Conservation (phyloP, 2,113 vertebrate species). For the Pseudorectes ferrugineus region DNA sequence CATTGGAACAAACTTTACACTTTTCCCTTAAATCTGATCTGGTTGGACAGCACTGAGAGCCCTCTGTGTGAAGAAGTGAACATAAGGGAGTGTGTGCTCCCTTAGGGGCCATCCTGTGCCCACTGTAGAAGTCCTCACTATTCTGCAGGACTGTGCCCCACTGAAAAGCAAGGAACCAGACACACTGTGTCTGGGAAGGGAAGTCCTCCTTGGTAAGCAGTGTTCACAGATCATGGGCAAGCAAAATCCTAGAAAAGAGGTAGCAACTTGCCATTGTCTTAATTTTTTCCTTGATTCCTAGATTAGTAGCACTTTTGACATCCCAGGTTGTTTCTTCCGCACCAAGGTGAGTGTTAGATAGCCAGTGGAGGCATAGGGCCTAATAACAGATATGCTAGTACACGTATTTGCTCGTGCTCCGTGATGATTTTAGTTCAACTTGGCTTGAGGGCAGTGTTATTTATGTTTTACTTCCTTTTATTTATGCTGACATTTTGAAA, state of each 20-base stretch:
- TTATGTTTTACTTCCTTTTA: not conserved
- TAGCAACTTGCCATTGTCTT: not conserved
- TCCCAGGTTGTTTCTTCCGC: not conserved
- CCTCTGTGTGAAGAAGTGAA: not conserved
- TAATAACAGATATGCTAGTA: not conserved
- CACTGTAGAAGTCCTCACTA: not conserved
- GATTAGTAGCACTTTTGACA: not conserved
- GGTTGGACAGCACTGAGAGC: not conserved
- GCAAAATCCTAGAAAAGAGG: not conserved
- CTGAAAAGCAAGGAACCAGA: not conserved
- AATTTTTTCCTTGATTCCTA: not conserved
- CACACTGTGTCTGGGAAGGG: not conserved
- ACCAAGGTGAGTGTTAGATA: not conserved
- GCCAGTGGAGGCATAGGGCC: not conserved
- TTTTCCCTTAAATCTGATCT: not conserved
- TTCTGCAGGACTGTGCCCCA: not conserved
- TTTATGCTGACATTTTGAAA: not conserved
- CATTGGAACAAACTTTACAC: not conserved
- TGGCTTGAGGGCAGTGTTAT: not conserved
- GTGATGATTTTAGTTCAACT: not conserved
- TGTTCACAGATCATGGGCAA: not conserved
- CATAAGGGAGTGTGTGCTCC: fast-evolving
- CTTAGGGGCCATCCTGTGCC: not conserved
- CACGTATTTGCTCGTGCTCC: not conserved
- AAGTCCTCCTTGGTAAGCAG: not conserved